Conservation (phyloP, 2,113 vertebrate genomes). For the Sardina pilchardus region DNA sequence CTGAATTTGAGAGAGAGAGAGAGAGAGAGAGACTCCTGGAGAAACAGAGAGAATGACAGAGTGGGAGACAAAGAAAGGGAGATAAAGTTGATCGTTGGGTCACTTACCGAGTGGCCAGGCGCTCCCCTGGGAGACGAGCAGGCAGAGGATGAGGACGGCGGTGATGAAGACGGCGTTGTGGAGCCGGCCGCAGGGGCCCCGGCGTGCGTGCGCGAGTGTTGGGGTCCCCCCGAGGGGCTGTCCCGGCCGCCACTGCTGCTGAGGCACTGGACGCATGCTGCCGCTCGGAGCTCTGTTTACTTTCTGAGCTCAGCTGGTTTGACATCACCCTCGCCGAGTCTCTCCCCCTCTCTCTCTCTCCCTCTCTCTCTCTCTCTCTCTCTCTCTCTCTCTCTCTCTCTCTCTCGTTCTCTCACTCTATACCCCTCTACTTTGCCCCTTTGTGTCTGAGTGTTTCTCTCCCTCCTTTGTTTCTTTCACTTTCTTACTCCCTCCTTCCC, state of each 20-base stretch:
- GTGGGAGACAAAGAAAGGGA: background rate
- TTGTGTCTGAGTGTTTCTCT: conserved; percentile 3
- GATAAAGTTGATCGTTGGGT: background rate
- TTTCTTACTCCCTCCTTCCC: background rate
- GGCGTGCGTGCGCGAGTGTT: conserved; percentile 39
- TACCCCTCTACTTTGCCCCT: conserved; percentile 26
- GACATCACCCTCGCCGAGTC: conserved; percentile 66
- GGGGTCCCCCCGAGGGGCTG: conserved; percentile 52
- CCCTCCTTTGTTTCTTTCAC: background rate
- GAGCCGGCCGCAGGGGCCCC: conserved; percentile 32
- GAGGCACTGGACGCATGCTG: conserved; percentile 74
- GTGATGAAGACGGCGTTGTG: conserved; percentile 58
- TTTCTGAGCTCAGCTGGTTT: conserved; percentile 76
- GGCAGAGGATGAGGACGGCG: conserved; percentile 60
- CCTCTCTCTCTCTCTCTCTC: conserved; percentile 46
- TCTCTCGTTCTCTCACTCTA: background rate
- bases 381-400: conserved; percentile 41
- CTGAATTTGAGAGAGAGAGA: conserved; percentile 10
- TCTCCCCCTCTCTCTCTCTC: conserved; percentile 37
- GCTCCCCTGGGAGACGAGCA: conserved; percentile 57
- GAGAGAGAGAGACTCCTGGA: conserved; percentile 29
- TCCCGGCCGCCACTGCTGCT: conserved; percentile 60
- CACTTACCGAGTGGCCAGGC: conserved; percentile 75
- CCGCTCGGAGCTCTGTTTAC: conserved; percentile 77
- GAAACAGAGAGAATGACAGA: background rate